Conservation (phyloP, 2,797 vertebrate genomes). For the Eospalax fontanierii region DNA sequence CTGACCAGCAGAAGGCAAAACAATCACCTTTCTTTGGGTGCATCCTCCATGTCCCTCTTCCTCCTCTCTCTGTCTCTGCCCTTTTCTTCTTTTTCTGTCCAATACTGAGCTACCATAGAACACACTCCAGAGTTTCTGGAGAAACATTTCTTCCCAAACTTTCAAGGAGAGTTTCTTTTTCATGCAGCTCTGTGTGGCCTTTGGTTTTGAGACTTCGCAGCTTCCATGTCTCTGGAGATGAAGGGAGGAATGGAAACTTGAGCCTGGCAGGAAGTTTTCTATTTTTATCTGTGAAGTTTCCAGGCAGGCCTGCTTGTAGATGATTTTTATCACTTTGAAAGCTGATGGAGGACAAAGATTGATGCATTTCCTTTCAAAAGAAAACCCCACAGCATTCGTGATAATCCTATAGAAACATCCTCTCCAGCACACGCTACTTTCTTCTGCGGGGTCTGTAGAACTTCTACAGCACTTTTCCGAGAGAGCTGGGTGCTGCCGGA, state of each 20-base stretch:
- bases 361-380: conserved; percentile 79
- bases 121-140: neutral
- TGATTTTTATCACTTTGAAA: conserved; percentile 79
- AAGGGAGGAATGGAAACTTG: conserved; percentile 47
- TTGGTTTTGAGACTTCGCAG: conserved; percentile 63
- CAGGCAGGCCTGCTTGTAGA: conserved; percentile 33
- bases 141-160: conserved; percentile 9
- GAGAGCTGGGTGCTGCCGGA: conserved; percentile 54
- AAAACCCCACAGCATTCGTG: conserved; percentile 34
- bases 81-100: neutral
- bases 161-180: conserved; percentile 56
- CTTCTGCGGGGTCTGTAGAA: conserved; percentile 66
- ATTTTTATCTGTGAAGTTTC: conserved; percentile 77
- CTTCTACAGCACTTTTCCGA: neutral
- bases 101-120: neutral
- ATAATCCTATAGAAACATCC: conserved; percentile 71
- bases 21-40: neutral
- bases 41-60: neutral
- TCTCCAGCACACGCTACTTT: conserved; percentile 60
- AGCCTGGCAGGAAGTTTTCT: conserved; percentile 65
- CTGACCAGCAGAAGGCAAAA: too few relatives aligned
- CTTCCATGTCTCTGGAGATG: conserved; percentile 61
- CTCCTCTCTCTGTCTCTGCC: neutral
- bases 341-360: conserved; percentile 79
- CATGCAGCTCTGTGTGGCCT: neutral